phyloP scores from a whole-genome alignment of 2,113 vertebrate species.

The Arizona elegans region DNA sequence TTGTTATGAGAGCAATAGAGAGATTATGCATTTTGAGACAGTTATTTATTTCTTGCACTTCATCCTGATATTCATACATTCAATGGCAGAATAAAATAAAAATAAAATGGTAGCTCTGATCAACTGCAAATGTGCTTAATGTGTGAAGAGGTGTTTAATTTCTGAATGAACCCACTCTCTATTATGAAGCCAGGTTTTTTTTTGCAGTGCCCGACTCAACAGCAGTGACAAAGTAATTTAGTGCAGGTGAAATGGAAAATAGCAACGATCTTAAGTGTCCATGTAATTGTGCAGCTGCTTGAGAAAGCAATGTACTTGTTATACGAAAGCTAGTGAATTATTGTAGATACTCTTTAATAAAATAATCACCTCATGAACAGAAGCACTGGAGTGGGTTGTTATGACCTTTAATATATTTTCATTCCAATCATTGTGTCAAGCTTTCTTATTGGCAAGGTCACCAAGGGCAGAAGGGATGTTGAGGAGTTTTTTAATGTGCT shows the following conservation, averaged over 20 bases:
- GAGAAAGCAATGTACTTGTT: constrained; percentile 44
- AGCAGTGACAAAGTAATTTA: not conserved
- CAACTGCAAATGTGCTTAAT: not conserved
- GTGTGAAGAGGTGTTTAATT: not conserved
- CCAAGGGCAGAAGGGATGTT: not conserved
- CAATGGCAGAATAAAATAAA: not conserved
- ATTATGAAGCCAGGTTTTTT: rapidly evolving
- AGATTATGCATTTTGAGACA: not conserved
- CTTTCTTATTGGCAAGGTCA: constrained; percentile 33
- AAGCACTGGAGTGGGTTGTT: constrained; percentile 29
- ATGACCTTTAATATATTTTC: constrained; percentile 44
- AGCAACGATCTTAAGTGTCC: constrained; percentile 1
- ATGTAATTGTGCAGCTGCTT: not conserved
- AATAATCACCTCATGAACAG: constrained; percentile 23
- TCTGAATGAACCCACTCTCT: not conserved
- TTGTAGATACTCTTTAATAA: constrained; percentile 40
- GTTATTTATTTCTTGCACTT: not conserved
- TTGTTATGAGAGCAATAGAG: not conserved
- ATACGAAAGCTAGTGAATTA: constrained; percentile 35
- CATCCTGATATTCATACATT: not conserved
- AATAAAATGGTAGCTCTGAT: not conserved
- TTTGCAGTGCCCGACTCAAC: not conserved
- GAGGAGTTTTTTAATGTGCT: constrained; percentile 38
- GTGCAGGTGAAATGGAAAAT: not conserved
- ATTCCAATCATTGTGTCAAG: constrained; percentile 33